Evolutionary conservation across 2,888 invertebrate genomes (phyloP), one percentile per base, ranked within the genome.

Genomic region (Cryptophagus acutangulus): DNA sequence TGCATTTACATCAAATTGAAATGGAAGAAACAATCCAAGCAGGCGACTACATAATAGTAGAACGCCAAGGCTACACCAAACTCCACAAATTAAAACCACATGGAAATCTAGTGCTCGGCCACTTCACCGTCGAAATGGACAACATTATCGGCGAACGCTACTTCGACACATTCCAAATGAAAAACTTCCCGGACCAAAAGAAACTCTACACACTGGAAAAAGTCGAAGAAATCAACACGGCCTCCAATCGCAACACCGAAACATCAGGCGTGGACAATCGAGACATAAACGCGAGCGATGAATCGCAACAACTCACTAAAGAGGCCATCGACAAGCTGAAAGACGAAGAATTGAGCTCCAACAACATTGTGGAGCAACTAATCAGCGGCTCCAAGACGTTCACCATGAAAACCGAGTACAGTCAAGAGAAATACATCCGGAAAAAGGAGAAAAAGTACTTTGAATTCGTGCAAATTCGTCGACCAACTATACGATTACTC

Each of bases 361-460:
- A 81, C 12, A 84, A 87, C 59, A 91, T 96, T 50, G 83, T 96
- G 3, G 86, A 81, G 46, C 84, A 86, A 38, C 74, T 97, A 9
- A 86, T 96, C 35, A 86, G 84, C 46, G 94, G 94, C 64, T 96
- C 94, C 10, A 84, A 82, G 51, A 92, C 94, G 1, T 97, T 96
- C 67, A 77, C 79, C 24, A 76, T 79, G 40, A 95, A 95, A 74
- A 96, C 94, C 0, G 90, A 87, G 59, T 96, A 84, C 67, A 86
- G 88, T 0, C 89, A 96, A 67, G 89, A 90, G 55, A 96, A 96
- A 66, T 97, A 96, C 67, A 75, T 96, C 29, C 87, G 85, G 57
- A 96, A 96, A 66, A 99, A 99, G 67, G 88, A 90, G 58, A 87
- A 85, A 56, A 96, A 96, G 70, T 96, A 94, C 70, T 87, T 82